phyloP scores from a whole-genome alignment of 2,113 vertebrate species.

The Pampusana beccarii region DNA sequence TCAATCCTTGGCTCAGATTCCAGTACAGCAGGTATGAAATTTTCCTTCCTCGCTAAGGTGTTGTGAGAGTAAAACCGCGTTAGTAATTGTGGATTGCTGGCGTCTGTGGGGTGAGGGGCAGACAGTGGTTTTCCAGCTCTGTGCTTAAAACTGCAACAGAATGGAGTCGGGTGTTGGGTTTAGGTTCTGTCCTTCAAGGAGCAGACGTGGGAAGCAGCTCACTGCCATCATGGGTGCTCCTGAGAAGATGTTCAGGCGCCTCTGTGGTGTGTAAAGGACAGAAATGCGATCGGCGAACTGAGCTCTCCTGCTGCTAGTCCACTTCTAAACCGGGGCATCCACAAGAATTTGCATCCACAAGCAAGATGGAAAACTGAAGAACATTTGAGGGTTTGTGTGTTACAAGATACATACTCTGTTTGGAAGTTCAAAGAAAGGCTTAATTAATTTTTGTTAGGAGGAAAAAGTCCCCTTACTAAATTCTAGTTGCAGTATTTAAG shows the following conservation, averaged over 20 bases:
- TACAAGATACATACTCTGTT: background rate
- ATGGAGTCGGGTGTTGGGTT: background rate
- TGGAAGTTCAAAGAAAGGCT: background rate
- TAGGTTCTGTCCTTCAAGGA: background rate
- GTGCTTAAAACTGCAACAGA: background rate
- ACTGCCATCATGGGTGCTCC: background rate
- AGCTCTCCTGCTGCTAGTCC: background rate
- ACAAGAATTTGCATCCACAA: background rate
- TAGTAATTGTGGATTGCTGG: background rate
- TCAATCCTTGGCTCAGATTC: slow-evolving; percentile 33
- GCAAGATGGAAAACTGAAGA: background rate
- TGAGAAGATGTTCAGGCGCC: background rate
- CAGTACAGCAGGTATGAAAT: slow-evolving; percentile 47
- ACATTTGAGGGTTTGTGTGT: slow-evolving; percentile 8
- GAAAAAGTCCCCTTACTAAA: slow-evolving; percentile 28
- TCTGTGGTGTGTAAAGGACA: background rate
- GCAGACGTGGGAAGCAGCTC: background rate
- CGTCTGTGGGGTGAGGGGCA: background rate
- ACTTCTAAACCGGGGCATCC: background rate
- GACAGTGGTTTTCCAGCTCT: background rate
- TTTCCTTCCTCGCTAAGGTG: slow-evolving; percentile 22
- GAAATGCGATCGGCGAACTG: background rate
- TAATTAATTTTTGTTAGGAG: slow-evolving; percentile 16
- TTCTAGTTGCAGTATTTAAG: slow-evolving; percentile 29
- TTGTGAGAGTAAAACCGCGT: slow-evolving; percentile 9